Evolutionary conservation across 2,113 vertebrate genomes (phyloP).

Genomic region (Embiotoca jacksoni): DNA sequence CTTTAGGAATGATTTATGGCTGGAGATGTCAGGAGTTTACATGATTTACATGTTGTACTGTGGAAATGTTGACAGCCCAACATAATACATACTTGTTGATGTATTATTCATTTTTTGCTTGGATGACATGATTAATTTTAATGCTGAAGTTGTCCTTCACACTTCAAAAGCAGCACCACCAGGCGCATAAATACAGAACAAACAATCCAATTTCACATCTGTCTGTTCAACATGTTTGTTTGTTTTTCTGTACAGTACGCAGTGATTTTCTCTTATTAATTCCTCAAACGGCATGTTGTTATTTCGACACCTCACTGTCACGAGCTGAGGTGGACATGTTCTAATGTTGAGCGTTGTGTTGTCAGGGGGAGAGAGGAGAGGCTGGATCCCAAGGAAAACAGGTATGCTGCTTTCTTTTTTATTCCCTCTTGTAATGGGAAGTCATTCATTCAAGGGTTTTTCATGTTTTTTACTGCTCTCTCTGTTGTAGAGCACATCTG

Average conservation of each 20-base stretch:
- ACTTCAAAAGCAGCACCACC: constrained; percentile 11
- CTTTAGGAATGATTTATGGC: constrained; percentile 59
- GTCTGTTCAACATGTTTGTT: background rate
- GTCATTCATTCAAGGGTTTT: too few species aligned
- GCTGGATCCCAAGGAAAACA: constrained; percentile 71
- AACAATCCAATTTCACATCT: constrained; percentile 3
- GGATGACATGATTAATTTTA: constrained; percentile 55
- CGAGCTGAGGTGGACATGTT: background rate
- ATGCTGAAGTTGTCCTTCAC: constrained; percentile 59
- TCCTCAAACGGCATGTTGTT: too few species aligned
- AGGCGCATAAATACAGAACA: background rate
- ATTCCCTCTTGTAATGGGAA: background rate
- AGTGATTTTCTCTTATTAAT: background rate
- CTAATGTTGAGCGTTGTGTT: constrained; percentile 36
- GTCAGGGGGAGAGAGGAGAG: constrained; percentile 79
- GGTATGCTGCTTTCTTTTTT: constrained; percentile 61
- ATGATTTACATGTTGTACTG: constrained; percentile 50
- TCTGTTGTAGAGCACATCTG: too few species aligned
- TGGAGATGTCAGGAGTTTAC: constrained; percentile 30
- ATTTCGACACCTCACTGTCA: background rate
- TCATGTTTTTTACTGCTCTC: too few species aligned
- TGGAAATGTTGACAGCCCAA: constrained; percentile 24
- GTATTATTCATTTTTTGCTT: constrained; percentile 53
- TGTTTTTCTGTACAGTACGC: background rate
- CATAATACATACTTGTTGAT: constrained; percentile 43